phyloP scores from a whole-genome alignment of 2,888 invertebrate species.

The Tenthredo amoena region DNA sequence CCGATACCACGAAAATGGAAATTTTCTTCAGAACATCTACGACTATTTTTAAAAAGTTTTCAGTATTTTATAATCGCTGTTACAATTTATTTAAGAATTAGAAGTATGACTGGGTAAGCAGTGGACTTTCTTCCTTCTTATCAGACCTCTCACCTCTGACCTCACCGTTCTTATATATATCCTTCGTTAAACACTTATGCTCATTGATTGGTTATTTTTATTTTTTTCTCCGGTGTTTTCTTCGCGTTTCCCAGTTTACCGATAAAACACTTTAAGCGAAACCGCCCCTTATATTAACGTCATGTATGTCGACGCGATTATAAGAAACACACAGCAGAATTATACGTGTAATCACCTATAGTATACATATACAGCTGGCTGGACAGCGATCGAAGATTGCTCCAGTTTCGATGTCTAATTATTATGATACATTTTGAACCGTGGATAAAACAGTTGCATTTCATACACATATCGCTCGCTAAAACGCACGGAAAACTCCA shows the following conservation, averaged over 20 bases:
- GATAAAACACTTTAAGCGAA: background rate
- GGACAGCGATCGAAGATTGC: constrained; percentile 18
- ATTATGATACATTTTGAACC: background rate
- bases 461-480: background rate
- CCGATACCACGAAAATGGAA: background rate
- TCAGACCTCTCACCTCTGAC: constrained; percentile 28
- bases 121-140: constrained; percentile 26
- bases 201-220: background rate
- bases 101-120: background rate
- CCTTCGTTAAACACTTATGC: background rate
- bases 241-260: background rate
- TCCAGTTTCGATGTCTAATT: constrained; percentile 16
- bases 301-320: background rate
- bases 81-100: background rate
- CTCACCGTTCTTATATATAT: background rate
- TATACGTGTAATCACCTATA: background rate
- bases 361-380: background rate
- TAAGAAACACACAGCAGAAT: background rate
- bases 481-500: background rate
- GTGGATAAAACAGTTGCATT: background rate
- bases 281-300: background rate
- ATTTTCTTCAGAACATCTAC: background rate
- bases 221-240: background rate
- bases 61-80: background rate
- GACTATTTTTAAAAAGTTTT: background rate